These are phyloP conservation scores for Cyphomyrmex costatus DNA, from an alignment of 1,140 invertebrate species.

Conservation along the genomic window DNA sequence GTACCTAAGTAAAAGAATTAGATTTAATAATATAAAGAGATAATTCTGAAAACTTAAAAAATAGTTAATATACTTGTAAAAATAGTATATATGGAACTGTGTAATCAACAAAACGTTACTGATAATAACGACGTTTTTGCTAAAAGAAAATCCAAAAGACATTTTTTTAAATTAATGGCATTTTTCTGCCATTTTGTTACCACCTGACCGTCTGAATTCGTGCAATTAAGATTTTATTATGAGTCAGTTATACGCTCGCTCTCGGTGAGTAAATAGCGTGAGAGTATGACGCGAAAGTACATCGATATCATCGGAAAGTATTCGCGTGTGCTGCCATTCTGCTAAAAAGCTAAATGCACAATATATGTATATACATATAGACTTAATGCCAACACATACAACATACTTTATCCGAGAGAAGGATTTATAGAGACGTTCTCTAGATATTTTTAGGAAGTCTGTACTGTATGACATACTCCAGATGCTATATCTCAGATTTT, in stretches of 20 bases:
- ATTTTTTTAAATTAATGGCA: not conserved
- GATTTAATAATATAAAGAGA: not conserved
- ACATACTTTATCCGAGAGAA: too few species aligned
- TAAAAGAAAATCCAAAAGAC: not conserved
- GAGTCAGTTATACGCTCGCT: conserved; percentile 20
- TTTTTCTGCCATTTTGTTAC: conserved; percentile 19
- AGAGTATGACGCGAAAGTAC: not conserved
- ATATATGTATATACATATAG: not conserved
- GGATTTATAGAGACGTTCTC: too few species aligned
- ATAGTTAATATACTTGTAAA: conserved; percentile 19
- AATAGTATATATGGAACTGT: too few species aligned
- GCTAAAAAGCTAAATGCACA: not conserved
- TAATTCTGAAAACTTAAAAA: not conserved
- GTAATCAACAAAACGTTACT: not conserved
- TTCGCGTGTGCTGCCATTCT: not conserved
- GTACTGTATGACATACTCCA: too few species aligned
- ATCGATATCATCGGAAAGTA: not conserved
- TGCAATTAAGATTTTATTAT: conserved; percentile 29
- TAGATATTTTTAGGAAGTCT: too few species aligned
- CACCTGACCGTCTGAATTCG: not conserved
- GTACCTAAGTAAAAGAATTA: not conserved
- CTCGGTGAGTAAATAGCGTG: not conserved
- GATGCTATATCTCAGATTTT: too few species aligned
- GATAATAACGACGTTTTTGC: not conserved
- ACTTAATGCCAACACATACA: not conserved